Evolutionary conservation across 2,888 invertebrate species (phyloP), one percentile per base, ranked within the genome.

Genomic region (Arctia plantaginis): DNA sequence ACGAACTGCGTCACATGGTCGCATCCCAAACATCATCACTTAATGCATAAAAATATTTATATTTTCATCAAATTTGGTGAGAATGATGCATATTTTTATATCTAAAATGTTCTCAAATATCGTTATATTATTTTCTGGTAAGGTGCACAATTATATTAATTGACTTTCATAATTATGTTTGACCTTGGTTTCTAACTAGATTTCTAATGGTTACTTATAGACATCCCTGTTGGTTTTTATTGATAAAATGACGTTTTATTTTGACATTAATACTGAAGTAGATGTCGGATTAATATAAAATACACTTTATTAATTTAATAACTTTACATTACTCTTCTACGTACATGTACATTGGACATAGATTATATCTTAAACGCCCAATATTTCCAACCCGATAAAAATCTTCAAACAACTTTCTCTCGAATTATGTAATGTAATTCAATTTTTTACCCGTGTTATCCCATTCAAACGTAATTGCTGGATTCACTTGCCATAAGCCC

Each of bases 351-450:
- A 87, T 55, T 27, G 39, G 51, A 68, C 67, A 70, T 67, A 73
- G 71, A 76, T 81, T 78, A 80, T 80, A 76, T 74, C 75, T 81
- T 70, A 71, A 76, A 30, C 69, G 59, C 51, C n/a, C 73, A 77
- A 82, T 82, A 71, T 70, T 70, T 86, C 82, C 87, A 80, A 82
- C 85, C 87, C 82, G 80, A 86, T 86, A 89, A 86, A 85, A 85
- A 84, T 81, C 82, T 83, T 79, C 80, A 79, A 80, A 82, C 55
- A 81, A 92, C 93, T 93, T 93, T 93, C 93, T 91, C 90, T 85
- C 78, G 85, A 76, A 86, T 91, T 88, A 86, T 81, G 83, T 90
- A 89, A 91, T 82, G 82, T 84, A 78, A 84, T 86, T 86, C 86
- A 84, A 87, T 86, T 83, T 82, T 82, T 80, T 80, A 87, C 83